Evolutionary conservation across 2,888 invertebrate genomes (phyloP), one percentile per base, ranked within the genome.

Genomic region (Tetanocera ferruginea): DNA sequence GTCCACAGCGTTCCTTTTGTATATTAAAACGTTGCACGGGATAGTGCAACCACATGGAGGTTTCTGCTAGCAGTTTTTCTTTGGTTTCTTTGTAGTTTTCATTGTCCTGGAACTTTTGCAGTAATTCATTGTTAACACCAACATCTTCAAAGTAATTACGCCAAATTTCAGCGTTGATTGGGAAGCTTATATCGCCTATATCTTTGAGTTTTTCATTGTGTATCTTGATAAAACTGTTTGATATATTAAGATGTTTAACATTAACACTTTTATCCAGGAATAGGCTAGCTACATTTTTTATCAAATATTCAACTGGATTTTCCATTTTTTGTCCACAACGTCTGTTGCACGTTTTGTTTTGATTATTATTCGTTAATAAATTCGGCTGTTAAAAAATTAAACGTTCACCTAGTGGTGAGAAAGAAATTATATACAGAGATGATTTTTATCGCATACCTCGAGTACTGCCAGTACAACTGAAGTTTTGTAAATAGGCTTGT

Each of bases 181-280:
- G 92, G 87, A 94, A 93, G 89, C 93, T 93, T 5, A 94, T 88
- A 80, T 95, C 95, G 9, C 94, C 95, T 62, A 91, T 87, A 52
- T 86, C 86, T 76, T 89, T 85, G 6, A 94, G 87, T 81, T 92
- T 91, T 81, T 92, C 92, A 1, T 88, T 90, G 84, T 94, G 93
- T 84, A 91, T 91, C 88, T 93, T 93, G 52, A 94, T 89, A 43
- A 91, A 85, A 78, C 78, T 83, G 23, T 78, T 82, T 37, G 79
- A 76, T 28, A 80, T 76, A 25, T 51, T 77, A 0, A 69, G 4
- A 3, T 67, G 19, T 3, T 51, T 11, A 17, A 14, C 3, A 25
- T 4, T 31, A 17, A 9, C 25, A n/a, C 3, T 70, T 25, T 0
- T 11, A 2, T 34, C 57, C 51, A 82, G 74, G 71, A 81, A 81